phyloP scores from a whole-genome alignment of 2,888 invertebrate genomes.

The Zhuqinia jingwanae region DNA sequence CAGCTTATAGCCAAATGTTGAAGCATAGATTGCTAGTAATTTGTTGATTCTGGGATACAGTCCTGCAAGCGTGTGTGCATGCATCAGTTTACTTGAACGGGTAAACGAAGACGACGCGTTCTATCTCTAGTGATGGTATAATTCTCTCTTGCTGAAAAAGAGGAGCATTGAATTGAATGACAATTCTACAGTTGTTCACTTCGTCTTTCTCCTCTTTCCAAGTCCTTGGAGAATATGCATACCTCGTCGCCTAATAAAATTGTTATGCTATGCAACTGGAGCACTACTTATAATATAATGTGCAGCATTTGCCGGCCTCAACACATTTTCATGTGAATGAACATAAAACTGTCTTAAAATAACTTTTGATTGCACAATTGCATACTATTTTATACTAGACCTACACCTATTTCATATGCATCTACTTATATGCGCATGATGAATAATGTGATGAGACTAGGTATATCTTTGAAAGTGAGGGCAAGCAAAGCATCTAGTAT shows the following conservation, averaged over 20 bases:
- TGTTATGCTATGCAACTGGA: conserved; percentile 45
- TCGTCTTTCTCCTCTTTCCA: conserved; percentile 1
- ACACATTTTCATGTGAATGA: background rate
- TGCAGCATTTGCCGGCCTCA: conserved; percentile 1
- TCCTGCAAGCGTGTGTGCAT: background rate
- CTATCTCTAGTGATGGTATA: background rate
- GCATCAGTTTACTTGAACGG: conserved; percentile 35
- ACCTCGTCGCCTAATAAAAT: conserved; percentile 26
- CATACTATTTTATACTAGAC: background rate
- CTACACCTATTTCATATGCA: no score
- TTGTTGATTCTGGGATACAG: conserved; percentile 13
- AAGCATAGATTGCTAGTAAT: background rate
- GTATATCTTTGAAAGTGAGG: no score
- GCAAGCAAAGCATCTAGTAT: no score
- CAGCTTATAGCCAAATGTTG: no score
- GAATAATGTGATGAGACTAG: no score
- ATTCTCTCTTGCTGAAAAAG: background rate
- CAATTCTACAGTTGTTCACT: conserved; percentile 46
- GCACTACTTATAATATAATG: background rate
- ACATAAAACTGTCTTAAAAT: background rate
- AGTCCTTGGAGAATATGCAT: conserved; percentile 32
- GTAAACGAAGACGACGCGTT: background rate
- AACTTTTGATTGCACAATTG: conserved; percentile 7
- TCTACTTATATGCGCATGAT: no score
- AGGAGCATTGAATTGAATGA: background rate